Base-by-base conservation (phyloP, 2,888 invertebrate genomes). In the Tricholauxania praeusta region DNA sequence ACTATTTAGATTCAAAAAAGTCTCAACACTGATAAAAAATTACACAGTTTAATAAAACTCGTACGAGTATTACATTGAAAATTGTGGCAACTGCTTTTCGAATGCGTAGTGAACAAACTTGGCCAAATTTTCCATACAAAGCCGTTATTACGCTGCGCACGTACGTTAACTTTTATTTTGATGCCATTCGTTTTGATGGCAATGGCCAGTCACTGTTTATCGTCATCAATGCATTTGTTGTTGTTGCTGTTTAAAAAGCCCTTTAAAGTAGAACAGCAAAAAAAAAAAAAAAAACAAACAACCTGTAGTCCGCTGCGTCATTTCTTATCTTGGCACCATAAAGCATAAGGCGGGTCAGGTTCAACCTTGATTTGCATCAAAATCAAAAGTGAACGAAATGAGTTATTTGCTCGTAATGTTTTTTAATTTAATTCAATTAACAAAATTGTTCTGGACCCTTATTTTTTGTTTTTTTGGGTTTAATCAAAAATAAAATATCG, bases 371-470 rank as follows among this genome's bases (percentile, higher is more conserved):
- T 57, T 63, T 32, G n/a, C 3, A 39, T 14, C 55, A 63, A 67
- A 74, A 67, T 28, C 66, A 63, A 64, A 60, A 63, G 67, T 68
- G 63, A 47, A 67, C 17, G 53, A 67, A 67, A 48, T 67, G 47
- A 74, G 49, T 57, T 71, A 74, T 70, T 59, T 60, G 66, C 73
- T 66, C 47, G 66, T 71, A 62, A 71, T 52, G 66, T 14, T 70
- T 67, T 74, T 71, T 74, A 70, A 67, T 71, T 71, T 55, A 55
- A 67, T 67, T 67, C 67, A 67, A 67, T 67, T 67, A 55, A 39
- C 67, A 19, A 32, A 57, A 55, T 67, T 47, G 57, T 57, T 57
- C 57, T 57, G 14, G 64, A 64, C 28, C 17, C 32, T 14, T 12
- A 28, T 28, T 19, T 22, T 19, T 19, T 1, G 22, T 32, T 57